Evolutionary conservation across 2,888 invertebrate genomes (phyloP).

Genomic region (Pherbina coryleti): DNA sequence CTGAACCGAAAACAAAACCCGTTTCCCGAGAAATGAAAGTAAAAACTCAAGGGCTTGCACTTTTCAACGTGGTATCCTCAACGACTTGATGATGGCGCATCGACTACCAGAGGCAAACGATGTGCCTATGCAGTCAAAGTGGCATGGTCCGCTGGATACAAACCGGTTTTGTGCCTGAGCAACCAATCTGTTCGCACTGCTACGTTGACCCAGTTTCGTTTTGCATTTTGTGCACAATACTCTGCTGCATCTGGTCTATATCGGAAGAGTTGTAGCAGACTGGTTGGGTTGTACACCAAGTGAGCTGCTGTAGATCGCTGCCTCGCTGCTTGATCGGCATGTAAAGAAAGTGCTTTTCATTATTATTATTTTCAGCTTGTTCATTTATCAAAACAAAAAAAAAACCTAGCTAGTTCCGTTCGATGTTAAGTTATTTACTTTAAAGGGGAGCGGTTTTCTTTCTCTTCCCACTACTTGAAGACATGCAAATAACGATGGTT

Average conservation of each 20-base stretch:
- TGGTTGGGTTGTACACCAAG: slow-evolving; percentile 11
- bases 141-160: not conserved
- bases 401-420: slow-evolving; percentile 20
- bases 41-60: slow-evolving; percentile 70
- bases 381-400: not conserved
- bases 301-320: not conserved
- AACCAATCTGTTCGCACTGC: slow-evolving; percentile 11
- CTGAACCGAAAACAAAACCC: slow-evolving; percentile 34
- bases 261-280: slow-evolving; percentile 1
- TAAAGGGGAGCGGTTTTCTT: not conserved
- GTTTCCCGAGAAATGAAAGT: slow-evolving; percentile 63
- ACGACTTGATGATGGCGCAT: slow-evolving; percentile 14
- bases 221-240: slow-evolving; percentile 12
- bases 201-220: slow-evolving; percentile 31
- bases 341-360: slow-evolving; percentile 29
- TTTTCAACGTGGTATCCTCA: slow-evolving; percentile 53
- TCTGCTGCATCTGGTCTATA: not conserved
- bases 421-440: not conserved
- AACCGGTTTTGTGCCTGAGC: slow-evolving; percentile 17
- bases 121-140: not conserved
- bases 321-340: not conserved
- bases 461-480: not conserved
- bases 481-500: not conserved
- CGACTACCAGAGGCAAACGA: slow-evolving; percentile 42
- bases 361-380: slow-evolving; percentile 2